Evolutionary conservation across 1,140 invertebrate species (phyloP).

Genomic region (Trichonephila inaurata): DNA sequence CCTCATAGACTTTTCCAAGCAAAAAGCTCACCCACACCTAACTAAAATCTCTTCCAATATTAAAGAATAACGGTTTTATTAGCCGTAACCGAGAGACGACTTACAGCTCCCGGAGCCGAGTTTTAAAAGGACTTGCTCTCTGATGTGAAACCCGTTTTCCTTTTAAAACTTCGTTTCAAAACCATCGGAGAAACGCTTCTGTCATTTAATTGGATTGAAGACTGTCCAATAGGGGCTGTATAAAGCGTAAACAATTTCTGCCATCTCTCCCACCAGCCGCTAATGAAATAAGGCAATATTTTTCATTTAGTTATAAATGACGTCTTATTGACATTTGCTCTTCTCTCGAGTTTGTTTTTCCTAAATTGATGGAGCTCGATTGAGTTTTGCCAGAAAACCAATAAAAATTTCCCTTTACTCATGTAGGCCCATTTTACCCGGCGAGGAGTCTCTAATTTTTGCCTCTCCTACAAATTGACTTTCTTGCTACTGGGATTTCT

Average conservation of each 20-base stretch:
- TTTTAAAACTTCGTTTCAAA: slow-evolving; percentile 22
- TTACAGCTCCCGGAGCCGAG: not conserved
- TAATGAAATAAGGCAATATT: slow-evolving; percentile 73
- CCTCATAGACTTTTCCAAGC: not conserved
- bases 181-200: slow-evolving; percentile 63
- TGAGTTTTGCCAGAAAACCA: slow-evolving; percentile 42
- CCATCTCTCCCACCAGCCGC: not conserved
- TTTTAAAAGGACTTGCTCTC: not conserved
- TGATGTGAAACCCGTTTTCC: slow-evolving; percentile 30
- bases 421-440: not conserved
- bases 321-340: slow-evolving; percentile 69
- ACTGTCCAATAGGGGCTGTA: slow-evolving; percentile 62
- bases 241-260: slow-evolving; percentile 68
- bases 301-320: slow-evolving; percentile 71
- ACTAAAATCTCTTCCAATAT: slow-evolving; percentile 14
- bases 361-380: slow-evolving; percentile 44
- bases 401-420: slow-evolving; percentile 46
- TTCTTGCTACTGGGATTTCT: slow-evolving; percentile 15
- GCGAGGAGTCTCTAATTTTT: slow-evolving; percentile 43
- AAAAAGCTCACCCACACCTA: slow-evolving; percentile 1
- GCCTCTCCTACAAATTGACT: slow-evolving; percentile 51
- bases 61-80: slow-evolving; percentile 29
- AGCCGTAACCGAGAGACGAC: not conserved
- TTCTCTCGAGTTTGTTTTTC: slow-evolving; percentile 57
- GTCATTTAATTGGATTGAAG: slow-evolving; percentile 71